Conservation (phyloP, 2,888 invertebrate species). For the Elysia crispata region DNA sequence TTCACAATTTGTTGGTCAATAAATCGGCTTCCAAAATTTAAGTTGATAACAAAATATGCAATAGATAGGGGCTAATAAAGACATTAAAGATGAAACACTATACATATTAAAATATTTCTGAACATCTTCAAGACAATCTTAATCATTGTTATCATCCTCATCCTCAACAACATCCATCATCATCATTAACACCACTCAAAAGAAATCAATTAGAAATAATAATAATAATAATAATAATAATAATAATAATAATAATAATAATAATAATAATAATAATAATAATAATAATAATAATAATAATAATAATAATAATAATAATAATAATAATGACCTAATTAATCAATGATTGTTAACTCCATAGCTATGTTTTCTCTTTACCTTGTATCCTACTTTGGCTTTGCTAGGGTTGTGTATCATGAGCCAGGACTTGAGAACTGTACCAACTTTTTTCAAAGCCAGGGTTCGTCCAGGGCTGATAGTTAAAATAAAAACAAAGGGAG, state of each 20-base stretch:
- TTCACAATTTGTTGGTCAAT: too few relatives aligned
- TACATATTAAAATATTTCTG: too few relatives aligned
- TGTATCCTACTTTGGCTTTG: conserved; percentile 60
- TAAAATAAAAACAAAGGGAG: conserved; percentile 27
- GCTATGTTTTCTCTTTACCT: conserved; percentile 49
- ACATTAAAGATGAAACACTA: too few relatives aligned
- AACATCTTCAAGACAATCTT: too few relatives aligned
- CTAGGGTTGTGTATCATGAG: conserved; percentile 64
- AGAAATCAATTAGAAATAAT: background rate
- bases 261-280: background rate
- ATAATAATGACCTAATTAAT: background rate
- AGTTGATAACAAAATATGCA: too few relatives aligned
- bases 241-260: conserved; percentile 1
- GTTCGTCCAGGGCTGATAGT: conserved; percentile 61
- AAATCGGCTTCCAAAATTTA: too few relatives aligned
- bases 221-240: background rate
- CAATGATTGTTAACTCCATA: too few relatives aligned
- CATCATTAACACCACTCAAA: background rate
- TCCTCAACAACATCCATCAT: too few relatives aligned
- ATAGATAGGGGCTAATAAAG: too few relatives aligned
- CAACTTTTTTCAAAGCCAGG: conserved; percentile 51
- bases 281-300: conserved; percentile 1
- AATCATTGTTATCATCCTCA: too few relatives aligned
- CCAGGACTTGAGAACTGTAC: conserved; percentile 55
- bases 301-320: background rate